Percentiles rank a stretch among this genome's conserved stretches.
Evolutionary conservation across 2,113 vertebrate species (phyloP).

Genomic region (Procavia capensis): DNA sequence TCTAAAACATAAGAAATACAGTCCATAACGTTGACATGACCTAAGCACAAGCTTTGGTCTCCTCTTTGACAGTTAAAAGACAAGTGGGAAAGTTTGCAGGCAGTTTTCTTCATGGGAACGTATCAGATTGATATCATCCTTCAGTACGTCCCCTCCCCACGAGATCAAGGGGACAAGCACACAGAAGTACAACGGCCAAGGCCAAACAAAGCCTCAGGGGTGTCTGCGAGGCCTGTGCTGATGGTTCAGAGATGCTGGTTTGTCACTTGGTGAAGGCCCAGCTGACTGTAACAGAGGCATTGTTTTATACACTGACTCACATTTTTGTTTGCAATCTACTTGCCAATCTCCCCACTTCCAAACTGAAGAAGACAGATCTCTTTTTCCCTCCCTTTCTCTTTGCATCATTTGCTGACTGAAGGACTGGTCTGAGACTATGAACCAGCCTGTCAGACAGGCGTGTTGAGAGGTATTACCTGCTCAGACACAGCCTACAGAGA

Average conservation of each 20-base stretch:
- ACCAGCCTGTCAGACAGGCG: not conserved
- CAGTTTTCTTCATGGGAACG: slow-evolving; percentile 23
- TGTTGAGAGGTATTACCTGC: not conserved
- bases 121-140: not conserved
- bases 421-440: not conserved
- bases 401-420: not conserved
- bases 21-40: slow-evolving; percentile 50
- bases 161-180: slow-evolving; percentile 33
- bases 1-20: slow-evolving; percentile 61
- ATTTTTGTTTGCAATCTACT: not conserved
- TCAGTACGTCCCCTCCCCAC: not conserved
- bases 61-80: slow-evolving; percentile 43
- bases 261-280: not conserved
- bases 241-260: slow-evolving; percentile 53
- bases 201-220: not conserved
- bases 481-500: not conserved
- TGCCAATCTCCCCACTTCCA: not conserved
- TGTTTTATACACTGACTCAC: too few relatives aligned
- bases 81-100: slow-evolving; percentile 77
- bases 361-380: not conserved
- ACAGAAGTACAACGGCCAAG: not conserved
- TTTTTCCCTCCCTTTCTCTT: not conserved
- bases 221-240: not conserved
- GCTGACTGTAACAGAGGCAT: not conserved
- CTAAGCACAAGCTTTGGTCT: not conserved